Evolutionary conservation across 2,113 vertebrate genomes (phyloP), one percentile per base, ranked within the genome.

Genomic region (Cololabis saira): DNA sequence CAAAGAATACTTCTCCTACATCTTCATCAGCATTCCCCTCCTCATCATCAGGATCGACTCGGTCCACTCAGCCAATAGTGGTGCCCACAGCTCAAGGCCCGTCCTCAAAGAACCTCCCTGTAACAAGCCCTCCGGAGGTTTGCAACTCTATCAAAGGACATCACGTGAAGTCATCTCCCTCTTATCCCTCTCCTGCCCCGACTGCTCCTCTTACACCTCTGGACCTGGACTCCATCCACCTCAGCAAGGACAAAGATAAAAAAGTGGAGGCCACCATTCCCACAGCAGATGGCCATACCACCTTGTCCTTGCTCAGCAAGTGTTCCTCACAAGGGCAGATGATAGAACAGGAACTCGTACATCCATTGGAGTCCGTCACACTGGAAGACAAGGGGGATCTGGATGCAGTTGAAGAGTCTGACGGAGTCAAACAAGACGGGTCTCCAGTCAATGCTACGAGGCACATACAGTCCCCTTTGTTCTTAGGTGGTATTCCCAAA

Each of bases 1-100:
- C 80, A 61, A 89, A 86, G 76, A 77, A 63, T 59, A 45, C 76
- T 48, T 76, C 69, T 14, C 68, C 74, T 22, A 78, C 73, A 57
- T 74, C 84, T 53, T 62, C 71, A 13, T 64, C 78, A 14, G 74
- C 79, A 0, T 87, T 56, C 21, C 74, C 90, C 64, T 76, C 69
- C 1, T 74, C 77, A 9, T 76, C 79, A 3, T 91, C 91, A 65
- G 90, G 94, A 74, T 80, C 84, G 2, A 85, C 92, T 74, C 95
- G 94, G 73, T 87, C 91, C 76, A 73, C 90, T 30, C 87, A 91
- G 30, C 93, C 96, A 49, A 95, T 98, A 84, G 89, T 96, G 82
- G 95, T 98, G 67, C 96, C 97, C 57, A 96, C 95, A n/a, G 95
- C 94, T 67, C 88, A 70, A 78, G 84, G 85, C 85, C 88, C 52